Conservation (phyloP, 2,113 vertebrate genomes). For the Hypanus sabinus region DNA sequence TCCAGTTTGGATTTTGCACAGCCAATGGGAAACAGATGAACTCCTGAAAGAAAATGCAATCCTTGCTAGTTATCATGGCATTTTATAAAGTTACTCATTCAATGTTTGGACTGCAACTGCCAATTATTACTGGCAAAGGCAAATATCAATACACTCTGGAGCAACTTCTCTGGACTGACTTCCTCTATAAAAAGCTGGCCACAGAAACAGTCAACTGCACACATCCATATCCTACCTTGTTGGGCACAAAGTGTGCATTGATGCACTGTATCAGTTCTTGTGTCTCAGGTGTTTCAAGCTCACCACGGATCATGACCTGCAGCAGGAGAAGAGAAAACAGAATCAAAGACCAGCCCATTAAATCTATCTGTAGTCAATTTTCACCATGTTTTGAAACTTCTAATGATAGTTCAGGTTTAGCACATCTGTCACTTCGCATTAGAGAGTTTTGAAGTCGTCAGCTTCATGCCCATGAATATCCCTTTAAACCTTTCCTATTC, state of each 20-base stretch:
- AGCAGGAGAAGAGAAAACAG: background rate
- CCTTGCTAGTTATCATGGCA: background rate
- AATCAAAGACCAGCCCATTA: background rate
- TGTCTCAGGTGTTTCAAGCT: conserved; percentile 72
- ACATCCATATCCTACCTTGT: conserved; percentile 63
- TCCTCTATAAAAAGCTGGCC: background rate
- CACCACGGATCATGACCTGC: conserved; percentile 79
- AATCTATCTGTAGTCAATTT: background rate
- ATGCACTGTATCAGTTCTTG: conserved; percentile 63
- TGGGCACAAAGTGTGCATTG: conserved; percentile 68
- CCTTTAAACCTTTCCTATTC: too few species aligned
- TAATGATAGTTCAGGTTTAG: background rate
- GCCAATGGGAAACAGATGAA: background rate
- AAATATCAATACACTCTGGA: background rate
- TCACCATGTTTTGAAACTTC: background rate
- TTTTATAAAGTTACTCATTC: background rate
- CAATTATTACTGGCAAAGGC: background rate
- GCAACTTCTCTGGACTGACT: background rate
- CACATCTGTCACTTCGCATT: background rate
- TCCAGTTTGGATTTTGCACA: background rate
- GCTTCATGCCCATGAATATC: background rate
- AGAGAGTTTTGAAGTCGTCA: background rate
- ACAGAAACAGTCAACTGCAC: background rate
- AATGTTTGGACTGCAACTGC: background rate
- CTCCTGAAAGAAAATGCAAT: background rate